These are phyloP conservation scores for Lepetodrilus schrolli DNA, from an alignment of 2,888 invertebrate species.

Conservation along the genomic window DNA sequence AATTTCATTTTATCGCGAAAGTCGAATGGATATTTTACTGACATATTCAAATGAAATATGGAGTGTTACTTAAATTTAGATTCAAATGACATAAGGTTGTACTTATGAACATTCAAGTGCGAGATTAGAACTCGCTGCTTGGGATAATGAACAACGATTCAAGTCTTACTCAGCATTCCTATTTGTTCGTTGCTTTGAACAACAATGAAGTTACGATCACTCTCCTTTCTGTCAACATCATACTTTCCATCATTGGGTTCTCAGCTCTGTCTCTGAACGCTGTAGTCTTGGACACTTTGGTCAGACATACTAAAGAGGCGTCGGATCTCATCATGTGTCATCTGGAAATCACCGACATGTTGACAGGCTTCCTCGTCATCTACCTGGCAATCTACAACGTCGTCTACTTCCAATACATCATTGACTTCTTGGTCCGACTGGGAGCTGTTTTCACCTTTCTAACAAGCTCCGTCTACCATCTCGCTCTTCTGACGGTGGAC, in stretches of 20 bases:
- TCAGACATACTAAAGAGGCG: not conserved
- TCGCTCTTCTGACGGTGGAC: slow-evolving; percentile 13
- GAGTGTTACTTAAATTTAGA: no score
- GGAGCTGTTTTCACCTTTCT: not conserved
- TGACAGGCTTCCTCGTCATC: slow-evolving; percentile 13
- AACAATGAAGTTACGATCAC: not conserved
- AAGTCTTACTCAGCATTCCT: no score
- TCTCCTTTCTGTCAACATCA: not conserved
- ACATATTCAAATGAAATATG: no score
- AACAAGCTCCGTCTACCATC: slow-evolving; percentile 16
- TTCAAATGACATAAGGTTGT: no score
- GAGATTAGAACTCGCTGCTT: no score
- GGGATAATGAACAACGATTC: no score
- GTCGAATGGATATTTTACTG: no score
- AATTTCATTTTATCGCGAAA: no score
- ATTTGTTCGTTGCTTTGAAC: not conserved
- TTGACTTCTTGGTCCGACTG: slow-evolving; percentile 25
- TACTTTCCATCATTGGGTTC: not conserved
- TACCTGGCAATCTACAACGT: not conserved
- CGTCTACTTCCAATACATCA: not conserved
- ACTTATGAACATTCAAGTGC: no score
- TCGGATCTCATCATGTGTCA: slow-evolving; percentile 5
- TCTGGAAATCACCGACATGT: slow-evolving; percentile 17
- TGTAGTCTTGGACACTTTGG: slow-evolving; percentile 1
- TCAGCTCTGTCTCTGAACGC: slow-evolving; percentile 19